Base-by-base conservation (phyloP, 2,113 vertebrate species). In the Scomber colias region DNA sequence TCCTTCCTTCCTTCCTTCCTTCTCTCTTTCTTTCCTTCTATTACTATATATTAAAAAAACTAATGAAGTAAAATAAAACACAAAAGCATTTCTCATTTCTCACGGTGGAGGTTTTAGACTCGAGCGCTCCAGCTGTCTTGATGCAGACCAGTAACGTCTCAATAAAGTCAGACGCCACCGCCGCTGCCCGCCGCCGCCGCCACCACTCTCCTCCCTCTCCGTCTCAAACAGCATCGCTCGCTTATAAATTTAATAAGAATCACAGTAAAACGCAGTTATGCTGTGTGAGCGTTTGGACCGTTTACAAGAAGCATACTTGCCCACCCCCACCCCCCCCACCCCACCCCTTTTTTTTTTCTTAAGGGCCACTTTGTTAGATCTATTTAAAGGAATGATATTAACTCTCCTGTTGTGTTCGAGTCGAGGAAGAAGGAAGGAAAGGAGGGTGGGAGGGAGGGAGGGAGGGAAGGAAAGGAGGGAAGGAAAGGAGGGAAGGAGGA, bases 211-310 rank as follows among this genome's bases (percentile, higher is more conserved):
- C 21, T 82, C 9, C 82, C 60, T 75, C 85, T 83, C 74, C 24
- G 46, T 55, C 87, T 89, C 82, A 74, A 87, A 88, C 79, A 71
- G 74, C 87, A 71, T 64, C 87, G 72, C 83, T 59, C 66, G 35
- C 70, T 70, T 87, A 75, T 87, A 87, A 73, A 71, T 83, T 92
- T 86, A 86, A 93, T 87, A 87, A 83, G 80, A 79, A 24, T 40
- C 19, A 67, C 85, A 78, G 86, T 92, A 86, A 91, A 90, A 85
- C 53, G 64, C 70, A 57, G 62, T 8, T 24, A n/a, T 50, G 57
- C 82, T 66, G 66, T 49, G 83, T 51, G 60, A 70, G 66, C 67
- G 44, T 62, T 77, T 66, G 21, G 12, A n/a, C 60, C 10, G 24
- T 87, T 89, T 85, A 87, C 65, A 54, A 88, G 89, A 65, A 53